phyloP scores from a whole-genome alignment of 2,113 vertebrate genomes.

The Misgurnus anguillicaudatus region DNA sequence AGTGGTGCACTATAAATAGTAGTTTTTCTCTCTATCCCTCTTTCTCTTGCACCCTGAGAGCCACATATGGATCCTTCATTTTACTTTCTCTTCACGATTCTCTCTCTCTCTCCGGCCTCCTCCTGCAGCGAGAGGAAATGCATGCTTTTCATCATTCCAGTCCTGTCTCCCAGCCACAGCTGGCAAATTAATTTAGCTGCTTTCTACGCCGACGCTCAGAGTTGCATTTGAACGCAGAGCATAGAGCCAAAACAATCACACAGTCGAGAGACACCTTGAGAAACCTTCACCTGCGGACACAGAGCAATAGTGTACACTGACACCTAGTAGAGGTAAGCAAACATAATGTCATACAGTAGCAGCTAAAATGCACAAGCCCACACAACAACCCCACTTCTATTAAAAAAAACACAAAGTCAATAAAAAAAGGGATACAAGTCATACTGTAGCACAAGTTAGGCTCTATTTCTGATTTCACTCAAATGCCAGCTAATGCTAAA shows the following conservation, averaged over 20 bases:
- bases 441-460: neutral
- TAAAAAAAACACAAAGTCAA: neutral
- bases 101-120: neutral
- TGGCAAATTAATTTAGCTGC: slow-evolving; percentile 52
- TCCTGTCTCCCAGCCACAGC: slow-evolving; percentile 37
- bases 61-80: slow-evolving; percentile 24
- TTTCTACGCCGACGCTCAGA: slow-evolving; percentile 31
- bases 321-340: neutral
- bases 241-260: slow-evolving; percentile 38
- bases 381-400: neutral
- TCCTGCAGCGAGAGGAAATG: slow-evolving; percentile 36
- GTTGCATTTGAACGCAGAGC: slow-evolving; percentile 15
- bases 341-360: neutral
- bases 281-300: slow-evolving; percentile 26
- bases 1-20: slow-evolving; percentile 2
- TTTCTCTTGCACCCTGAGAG: neutral
- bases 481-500: slow-evolving; percentile 4
- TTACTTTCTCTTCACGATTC: slow-evolving; percentile 27
- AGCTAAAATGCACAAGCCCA: neutral
- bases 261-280: slow-evolving; percentile 26
- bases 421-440: slow-evolving; percentile 1
- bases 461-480: no score
- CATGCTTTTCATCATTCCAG: slow-evolving; percentile 38
- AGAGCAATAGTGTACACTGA: neutral
- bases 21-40: slow-evolving; percentile 16